These are phyloP conservation scores for Pantherophis guttatus DNA, from an alignment of 2,113 vertebrate species.

Conservation along the genomic window DNA sequence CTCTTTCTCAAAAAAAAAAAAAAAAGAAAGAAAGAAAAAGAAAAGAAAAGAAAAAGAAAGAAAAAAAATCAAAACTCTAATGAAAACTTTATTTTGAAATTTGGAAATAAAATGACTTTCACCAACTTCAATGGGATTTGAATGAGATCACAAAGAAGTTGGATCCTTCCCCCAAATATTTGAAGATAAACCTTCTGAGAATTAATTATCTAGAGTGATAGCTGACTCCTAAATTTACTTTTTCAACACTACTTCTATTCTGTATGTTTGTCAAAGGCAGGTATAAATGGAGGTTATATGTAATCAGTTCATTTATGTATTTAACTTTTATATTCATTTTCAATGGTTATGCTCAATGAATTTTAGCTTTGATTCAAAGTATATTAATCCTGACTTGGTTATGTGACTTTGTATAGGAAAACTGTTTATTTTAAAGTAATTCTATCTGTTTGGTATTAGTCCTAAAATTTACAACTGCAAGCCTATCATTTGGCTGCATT, in stretches of 20 bases:
- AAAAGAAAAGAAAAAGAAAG: no score
- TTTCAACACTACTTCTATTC: neutral
- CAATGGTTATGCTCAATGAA: neutral
- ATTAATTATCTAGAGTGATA: neutral
- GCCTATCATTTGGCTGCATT: neutral
- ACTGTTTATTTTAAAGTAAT: neutral
- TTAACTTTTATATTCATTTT: neutral
- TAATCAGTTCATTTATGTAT: neutral
- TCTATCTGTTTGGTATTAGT: neutral
- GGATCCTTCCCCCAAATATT: neutral
- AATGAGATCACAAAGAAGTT: constrained; percentile 22
- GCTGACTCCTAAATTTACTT: neutral
- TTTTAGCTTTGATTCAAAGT: neutral
- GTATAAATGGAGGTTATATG: neutral
- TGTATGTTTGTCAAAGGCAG: neutral
- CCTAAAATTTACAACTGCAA: neutral
- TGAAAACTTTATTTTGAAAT: constrained; percentile 11
- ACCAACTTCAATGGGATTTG: constrained; percentile 32
- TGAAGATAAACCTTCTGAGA: neutral
- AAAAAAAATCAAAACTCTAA: constrained; percentile 17
- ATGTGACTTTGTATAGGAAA: neutral
- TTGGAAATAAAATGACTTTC: constrained; percentile 26
- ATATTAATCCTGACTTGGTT: neutral
- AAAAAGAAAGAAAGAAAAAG: neutral
- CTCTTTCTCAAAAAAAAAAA: no score